phyloP scores from a whole-genome alignment of 2,797 vertebrate species.

The Acanthornis magna region DNA sequence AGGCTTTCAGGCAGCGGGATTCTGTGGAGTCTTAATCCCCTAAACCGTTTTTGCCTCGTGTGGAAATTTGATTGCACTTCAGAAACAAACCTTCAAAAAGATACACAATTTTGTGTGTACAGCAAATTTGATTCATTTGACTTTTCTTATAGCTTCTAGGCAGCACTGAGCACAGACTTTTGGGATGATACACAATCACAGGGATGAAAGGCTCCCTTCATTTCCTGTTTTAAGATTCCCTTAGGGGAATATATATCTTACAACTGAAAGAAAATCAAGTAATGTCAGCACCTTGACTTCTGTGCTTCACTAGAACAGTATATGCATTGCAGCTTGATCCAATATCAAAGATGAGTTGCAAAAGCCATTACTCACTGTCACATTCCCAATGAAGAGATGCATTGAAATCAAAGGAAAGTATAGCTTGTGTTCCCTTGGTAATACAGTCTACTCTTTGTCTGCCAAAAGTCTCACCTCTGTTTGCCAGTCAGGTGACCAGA shows the following conservation, averaged over 20 bases:
- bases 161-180: neutral
- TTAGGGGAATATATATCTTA: neutral
- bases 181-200: neutral
- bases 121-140: neutral
- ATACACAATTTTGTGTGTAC: neutral
- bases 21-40: neutral
- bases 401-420: neutral
- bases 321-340: neutral
- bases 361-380: neutral
- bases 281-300: neutral
- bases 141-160: neutral
- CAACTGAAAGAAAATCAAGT: neutral
- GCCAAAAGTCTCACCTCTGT: neutral
- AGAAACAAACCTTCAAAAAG: neutral
- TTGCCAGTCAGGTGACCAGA: neutral
- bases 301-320: neutral
- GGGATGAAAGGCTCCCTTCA: neutral
- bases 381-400: neutral
- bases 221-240: slow-evolving; percentile 3
- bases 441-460: neutral
- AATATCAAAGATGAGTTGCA: neutral
- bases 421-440: neutral
- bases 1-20: neutral
- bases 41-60: neutral
- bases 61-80: neutral